Percentiles rank a stretch among this genome's conserved stretches.
Evolutionary conservation across 30 jellyfish, hydroid and myxozoan species (phyloP).

Genomic region (Catostylus mosaicus): DNA sequence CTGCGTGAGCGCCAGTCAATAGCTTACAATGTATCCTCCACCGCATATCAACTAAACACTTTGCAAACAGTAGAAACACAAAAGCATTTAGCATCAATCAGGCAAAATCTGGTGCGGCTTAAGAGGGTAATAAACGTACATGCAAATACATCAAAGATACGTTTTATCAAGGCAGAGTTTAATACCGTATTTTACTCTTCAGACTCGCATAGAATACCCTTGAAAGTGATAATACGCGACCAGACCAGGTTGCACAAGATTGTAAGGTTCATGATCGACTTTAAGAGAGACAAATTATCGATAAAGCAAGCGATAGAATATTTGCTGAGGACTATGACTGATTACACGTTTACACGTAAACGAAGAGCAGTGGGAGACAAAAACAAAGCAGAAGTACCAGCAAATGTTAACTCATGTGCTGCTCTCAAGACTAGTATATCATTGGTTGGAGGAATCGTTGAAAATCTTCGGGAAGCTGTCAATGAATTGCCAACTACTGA

Average conservation of each 20-base stretch:
- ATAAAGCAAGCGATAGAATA: conserved; percentile 30
- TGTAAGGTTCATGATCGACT: conserved; percentile 50
- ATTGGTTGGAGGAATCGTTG: neutral
- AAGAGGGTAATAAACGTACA: conserved; percentile 24
- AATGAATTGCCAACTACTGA: neutral
- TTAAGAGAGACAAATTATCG: conserved; percentile 25
- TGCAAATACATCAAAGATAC: conserved; percentile 61
- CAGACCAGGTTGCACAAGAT: conserved; percentile 21
- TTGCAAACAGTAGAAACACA: conserved; percentile 3
- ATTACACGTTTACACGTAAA: conserved; percentile 43
- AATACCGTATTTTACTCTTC: conserved; percentile 40
- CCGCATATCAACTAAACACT: conserved; percentile 29
- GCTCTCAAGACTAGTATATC: conserved; percentile 4
- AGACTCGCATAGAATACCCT: conserved; percentile 49
- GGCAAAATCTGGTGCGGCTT: conserved; percentile 10
- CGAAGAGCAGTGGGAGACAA: conserved; percentile 16
- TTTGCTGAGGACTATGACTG: conserved; percentile 41
- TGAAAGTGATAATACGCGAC: conserved; percentile 43
- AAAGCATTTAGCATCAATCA: conserved; percentile 6
- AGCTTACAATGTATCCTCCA: conserved; percentile 48
- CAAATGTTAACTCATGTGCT: conserved; percentile 26
- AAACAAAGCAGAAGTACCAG: neutral
- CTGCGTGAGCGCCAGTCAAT: conserved; percentile 49
- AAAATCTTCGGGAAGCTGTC: conserved; percentile 2
- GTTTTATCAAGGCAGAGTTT: conserved; percentile 67